phyloP scores from a whole-genome alignment of 2,888 invertebrate genomes.

The Volucella zonaria region DNA sequence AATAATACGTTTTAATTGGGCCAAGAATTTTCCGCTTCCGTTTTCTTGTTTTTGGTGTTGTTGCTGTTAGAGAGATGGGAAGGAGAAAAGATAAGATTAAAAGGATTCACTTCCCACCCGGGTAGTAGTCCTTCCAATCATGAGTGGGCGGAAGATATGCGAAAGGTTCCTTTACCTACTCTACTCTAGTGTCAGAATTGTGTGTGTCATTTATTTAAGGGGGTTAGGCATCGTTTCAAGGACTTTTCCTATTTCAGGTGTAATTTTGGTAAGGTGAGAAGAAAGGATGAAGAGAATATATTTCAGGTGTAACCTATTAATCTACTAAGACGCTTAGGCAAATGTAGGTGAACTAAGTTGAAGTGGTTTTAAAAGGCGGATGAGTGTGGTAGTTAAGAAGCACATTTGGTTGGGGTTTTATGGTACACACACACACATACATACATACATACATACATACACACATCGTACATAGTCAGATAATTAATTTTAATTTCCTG shows the following conservation, averaged over 20 bases:
- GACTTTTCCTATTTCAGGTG: constrained; percentile 22
- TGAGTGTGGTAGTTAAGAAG: constrained; percentile 37
- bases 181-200: constrained; percentile 35
- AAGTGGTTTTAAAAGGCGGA: constrained; percentile 23
- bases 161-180: constrained; percentile 29
- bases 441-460: background rate
- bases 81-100: constrained; percentile 57
- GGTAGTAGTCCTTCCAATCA: background rate
- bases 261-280: background rate
- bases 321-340: constrained; percentile 57
- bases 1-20: constrained; percentile 71
- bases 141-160: background rate
- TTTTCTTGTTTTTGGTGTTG: background rate
- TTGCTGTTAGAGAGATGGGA: no score
- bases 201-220: constrained; percentile 47
- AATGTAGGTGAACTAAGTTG: constrained; percentile 47
- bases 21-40: constrained; percentile 59
- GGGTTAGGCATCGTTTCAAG: constrained; percentile 47
- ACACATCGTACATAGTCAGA: constrained; percentile 20
- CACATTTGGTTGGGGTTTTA: constrained; percentile 5
- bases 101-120: constrained; percentile 35
- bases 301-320: constrained; percentile 69
- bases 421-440: no score
- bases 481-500: constrained; percentile 65
- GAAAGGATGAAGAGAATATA: constrained; percentile 19